Base-by-base conservation (phyloP, 2,113 vertebrate species). In the Hydrochoerus hydrochaeris region DNA sequence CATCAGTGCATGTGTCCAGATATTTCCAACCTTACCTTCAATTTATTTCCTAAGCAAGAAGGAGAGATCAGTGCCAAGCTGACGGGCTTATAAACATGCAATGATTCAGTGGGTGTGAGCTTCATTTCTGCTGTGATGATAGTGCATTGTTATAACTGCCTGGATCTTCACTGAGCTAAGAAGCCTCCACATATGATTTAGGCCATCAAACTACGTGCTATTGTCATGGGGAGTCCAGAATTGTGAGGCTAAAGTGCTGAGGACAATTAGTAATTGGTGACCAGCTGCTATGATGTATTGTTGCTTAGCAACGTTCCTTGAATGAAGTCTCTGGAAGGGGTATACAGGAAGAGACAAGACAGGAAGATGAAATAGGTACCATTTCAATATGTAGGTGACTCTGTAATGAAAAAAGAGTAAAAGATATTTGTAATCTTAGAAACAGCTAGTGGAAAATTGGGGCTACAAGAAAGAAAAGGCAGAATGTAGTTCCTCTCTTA, bases 241-340 rank as follows among this genome's bases (percentile, higher is more conserved):
- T 98, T 97, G 94, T 90, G 95, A 98, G 97, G 97, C 98, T 97
- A 96, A 98, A 98, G 98, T 89, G 96, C 97, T 97, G 97, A 97
- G 98, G 95, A 97, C 97, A 98, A 97, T 97, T 96, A 97, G 98
- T 96, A 97, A 95, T 95, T 97, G 98, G 97, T 95, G 98, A 97
- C 98, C 98, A 97, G 92, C 97, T 94, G 97, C 98, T 96, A 80
- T 92, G 97, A 97, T 97, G 93, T 91, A 16, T 92, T 44, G 98
- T 99, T 98, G 98, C 98, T 97, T 98, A 98, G 98, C 98, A 99
- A 98, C 98, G 32, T 96, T 7, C 97, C 97, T 98, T 98, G 98
- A 97, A 0, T 98, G 32, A 28, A 95, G 91, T 98, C 98, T 98
- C 98, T 98, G 96, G 98, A 98, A 98, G 98, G 98, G 98, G 96